These are phyloP conservation scores for Accipiter cooperii DNA, from an alignment of 2,113 vertebrate genomes.

Conservation along the genomic window DNA sequence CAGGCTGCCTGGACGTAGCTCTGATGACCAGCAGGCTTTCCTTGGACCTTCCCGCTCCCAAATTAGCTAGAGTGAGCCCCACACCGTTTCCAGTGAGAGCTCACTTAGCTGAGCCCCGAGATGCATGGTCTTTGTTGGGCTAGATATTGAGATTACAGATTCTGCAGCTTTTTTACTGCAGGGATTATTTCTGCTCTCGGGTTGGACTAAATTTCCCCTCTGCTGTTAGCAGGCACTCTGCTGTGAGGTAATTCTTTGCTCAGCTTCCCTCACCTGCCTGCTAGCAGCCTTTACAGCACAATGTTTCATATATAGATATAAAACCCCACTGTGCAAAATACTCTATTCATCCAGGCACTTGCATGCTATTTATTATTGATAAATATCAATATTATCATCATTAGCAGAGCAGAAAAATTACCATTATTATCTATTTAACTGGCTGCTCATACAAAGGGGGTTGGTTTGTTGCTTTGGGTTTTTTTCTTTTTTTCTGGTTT, in stretches of 20 bases:
- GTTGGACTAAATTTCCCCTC: neutral
- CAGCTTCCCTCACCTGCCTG: slow-evolving; percentile 30
- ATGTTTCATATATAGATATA: neutral
- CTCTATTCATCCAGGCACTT: slow-evolving; percentile 10
- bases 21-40: neutral
- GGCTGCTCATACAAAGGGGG: neutral
- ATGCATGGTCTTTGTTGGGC: neutral
- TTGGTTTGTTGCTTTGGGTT: neutral
- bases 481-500: neutral
- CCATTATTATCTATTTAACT: slow-evolving; percentile 41
- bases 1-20: neutral
- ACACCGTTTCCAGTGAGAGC: accelerated
- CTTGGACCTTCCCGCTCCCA: neutral
- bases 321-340: slow-evolving; percentile 49
- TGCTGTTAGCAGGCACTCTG: neutral
- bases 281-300: neutral
- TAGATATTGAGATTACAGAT: slow-evolving; percentile 25
- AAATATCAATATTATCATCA: slow-evolving; percentile 59
- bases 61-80: neutral
- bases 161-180: neutral
- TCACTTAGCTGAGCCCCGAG: neutral
- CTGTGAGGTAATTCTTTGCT: slow-evolving; percentile 47
- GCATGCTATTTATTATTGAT: slow-evolving; percentile 44
- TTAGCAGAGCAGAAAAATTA: slow-evolving; percentile 45
- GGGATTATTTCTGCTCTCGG: slow-evolving; percentile 7